Evolutionary conservation across 1,140 invertebrate species (phyloP), one percentile per base, ranked within the genome.

Genomic region (Carposina sasakii): DNA sequence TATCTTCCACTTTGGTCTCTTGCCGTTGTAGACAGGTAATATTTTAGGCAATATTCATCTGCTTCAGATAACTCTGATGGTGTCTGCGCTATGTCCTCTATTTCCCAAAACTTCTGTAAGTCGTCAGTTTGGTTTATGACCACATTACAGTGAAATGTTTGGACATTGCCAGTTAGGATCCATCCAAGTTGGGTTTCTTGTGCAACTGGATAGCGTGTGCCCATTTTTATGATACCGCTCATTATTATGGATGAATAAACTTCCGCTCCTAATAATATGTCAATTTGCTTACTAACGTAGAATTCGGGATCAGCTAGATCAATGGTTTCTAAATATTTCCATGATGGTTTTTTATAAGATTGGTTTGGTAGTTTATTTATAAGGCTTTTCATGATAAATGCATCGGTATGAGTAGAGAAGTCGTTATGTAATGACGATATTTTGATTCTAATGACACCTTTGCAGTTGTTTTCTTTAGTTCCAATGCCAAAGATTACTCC

Each of bases 241-340:
- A 50, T 9, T 12, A 45, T 24, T 12, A 52, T 52, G 16, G 15
- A n/a, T 6, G 17, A 12, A 20, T 33, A 45, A 3, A 37, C 33
- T 3, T 45, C 39, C 10, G 49, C 49, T 2, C 41, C 49, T 1
- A 52, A 16, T 13, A 52, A 34, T 8, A 52, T 10, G 30, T 52
- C 49, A 3, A 52, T 12, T 30, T 15, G 5, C 1, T 41, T 15
- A 16, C 28, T 44, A 2, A 10, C 9, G 13, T 40, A 21, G 21
- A 43, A 52, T 36, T 43, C 42, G 2, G 49, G 49, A 28, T 52
- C 39, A 1, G 49, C 49, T 5, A 52, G 20, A 33, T 36, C 16
- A 10, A 52, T 24, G 21, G 31, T 16, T 28, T 45, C 19, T 2
- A 52, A 15, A 13, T 20, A 22, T 16, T 15, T 2, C 39, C 40